Conservation (phyloP, 2,797 vertebrate genomes). For the Tapirus indicus region DNA sequence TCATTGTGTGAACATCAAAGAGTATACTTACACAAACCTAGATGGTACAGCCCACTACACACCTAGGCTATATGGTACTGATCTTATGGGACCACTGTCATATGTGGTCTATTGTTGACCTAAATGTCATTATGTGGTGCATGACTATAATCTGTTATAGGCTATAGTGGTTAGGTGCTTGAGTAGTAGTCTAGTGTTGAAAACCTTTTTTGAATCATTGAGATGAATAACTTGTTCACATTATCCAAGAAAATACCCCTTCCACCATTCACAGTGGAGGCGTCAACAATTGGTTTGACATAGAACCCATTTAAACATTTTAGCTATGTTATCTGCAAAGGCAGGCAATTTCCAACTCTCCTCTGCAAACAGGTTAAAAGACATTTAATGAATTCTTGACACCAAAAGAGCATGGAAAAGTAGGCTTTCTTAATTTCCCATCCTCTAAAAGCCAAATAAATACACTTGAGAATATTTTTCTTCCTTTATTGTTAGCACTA, state of each 20-base stretch:
- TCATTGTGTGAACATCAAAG: too few relatives aligned
- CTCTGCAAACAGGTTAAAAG: constrained; percentile 17
- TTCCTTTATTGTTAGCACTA: constrained; percentile 18
- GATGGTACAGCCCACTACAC: too few relatives aligned
- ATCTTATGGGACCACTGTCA: too few relatives aligned
- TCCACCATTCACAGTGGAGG: constrained; percentile 22
- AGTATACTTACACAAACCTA: too few relatives aligned
- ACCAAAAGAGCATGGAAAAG: constrained; percentile 6
- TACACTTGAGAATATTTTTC: neutral
- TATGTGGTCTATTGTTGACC: too few relatives aligned
- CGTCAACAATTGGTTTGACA: neutral
- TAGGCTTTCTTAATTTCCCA: constrained; percentile 36
- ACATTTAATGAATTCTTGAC: constrained; percentile 39
- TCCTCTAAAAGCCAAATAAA: neutral
- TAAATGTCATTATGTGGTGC: too few relatives aligned
- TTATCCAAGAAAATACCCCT: constrained; percentile 18
- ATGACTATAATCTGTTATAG: neutral
- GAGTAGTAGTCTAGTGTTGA: neutral
- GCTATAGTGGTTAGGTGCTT: neutral
- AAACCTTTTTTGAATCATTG: neutral
- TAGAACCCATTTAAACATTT: constrained; percentile 56
- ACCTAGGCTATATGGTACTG: too few relatives aligned
- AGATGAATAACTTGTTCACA: constrained; percentile 48
- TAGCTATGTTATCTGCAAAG: constrained; percentile 56
- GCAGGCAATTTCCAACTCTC: constrained; percentile 35